Evolutionary conservation across 2,888 invertebrate species (phyloP), one percentile per base, ranked within the genome.

Genomic region (Philaethria dido): DNA sequence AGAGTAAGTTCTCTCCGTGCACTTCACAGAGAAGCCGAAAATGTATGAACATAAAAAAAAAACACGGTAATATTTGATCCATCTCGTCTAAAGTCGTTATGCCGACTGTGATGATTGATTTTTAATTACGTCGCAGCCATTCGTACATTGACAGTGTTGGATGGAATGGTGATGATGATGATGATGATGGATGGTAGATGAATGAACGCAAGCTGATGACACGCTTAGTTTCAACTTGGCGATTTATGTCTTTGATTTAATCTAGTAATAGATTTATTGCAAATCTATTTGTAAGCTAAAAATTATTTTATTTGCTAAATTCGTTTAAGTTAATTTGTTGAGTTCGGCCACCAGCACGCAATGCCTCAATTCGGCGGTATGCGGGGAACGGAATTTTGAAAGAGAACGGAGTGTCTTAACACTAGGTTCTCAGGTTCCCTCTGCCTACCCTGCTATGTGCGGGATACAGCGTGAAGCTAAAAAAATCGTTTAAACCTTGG

Each of bases 101-200:
- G 42, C 25, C 16, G 45, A 45, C 13, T 14, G 29, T 29, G 29
- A 14, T 69, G 67, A 69, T 69, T 69, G 67, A 69, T 64, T 69
- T 69, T 69, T 67, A 69, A 69, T 69, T 69, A 64, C 60, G 60
- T 64, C 62, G 64, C 61, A 55, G n/a, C 33, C 67, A 45, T 59
- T 33, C 66, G 29, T 60, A 25, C 60, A 33, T 44, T 60, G 60
- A 44, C 60, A 42, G 64, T 33, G 33, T 54, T 48, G 57, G 48
- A 47, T 29, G 47, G 42, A 18, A 18, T 13, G n/a, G n/a, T n/a
- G n/a, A n/a, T n/a, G n/a, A n/a, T n/a, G n/a, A n/a, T n/a, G n/a
- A n/a, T n/a, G n/a, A n/a, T n/a, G n/a, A n/a, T n/a, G n/a, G n/a
- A n/a, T n/a, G 59, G 44, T 50, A 42, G 50, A 29, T 42, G 52